These are phyloP conservation scores for Archegozetes longisetosus DNA, from an alignment of 1,140 invertebrate species.

Conservation along the genomic window DNA sequence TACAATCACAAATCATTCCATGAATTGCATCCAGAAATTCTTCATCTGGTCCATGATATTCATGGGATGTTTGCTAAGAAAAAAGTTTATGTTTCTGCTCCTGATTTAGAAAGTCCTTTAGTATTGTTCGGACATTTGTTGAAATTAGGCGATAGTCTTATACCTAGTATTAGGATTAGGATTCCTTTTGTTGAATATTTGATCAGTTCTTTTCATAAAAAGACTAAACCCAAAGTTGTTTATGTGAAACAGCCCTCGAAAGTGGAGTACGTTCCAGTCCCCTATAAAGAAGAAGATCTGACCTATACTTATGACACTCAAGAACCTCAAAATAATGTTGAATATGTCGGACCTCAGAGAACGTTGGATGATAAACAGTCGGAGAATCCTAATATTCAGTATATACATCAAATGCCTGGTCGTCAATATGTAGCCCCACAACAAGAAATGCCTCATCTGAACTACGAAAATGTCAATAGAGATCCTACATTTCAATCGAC, in stretches of 20 bases:
- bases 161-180: not conserved
- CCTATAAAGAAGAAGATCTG: too few relatives aligned
- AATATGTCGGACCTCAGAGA: too few relatives aligned
- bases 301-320: too few relatives aligned
- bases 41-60: not conserved
- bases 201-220: not conserved
- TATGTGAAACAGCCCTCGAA: not conserved
- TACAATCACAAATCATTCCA: not conserved
- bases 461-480: too few relatives aligned
- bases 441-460: too few relatives aligned
- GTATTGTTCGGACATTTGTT: not conserved
- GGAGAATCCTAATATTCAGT: too few relatives aligned
- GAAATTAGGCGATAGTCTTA: not conserved
- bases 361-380: too few relatives aligned
- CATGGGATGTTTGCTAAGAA: not conserved
- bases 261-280: not conserved
- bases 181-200: not conserved
- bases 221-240: not conserved
- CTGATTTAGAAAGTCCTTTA: not conserved
- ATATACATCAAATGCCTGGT: too few relatives aligned
- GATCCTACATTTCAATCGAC: too few relatives aligned
- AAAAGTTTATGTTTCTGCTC: not conserved
- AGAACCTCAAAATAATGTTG: too few relatives aligned
- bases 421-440: too few relatives aligned
- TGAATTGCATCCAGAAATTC: not conserved